These are phyloP conservation scores for Florisuga fusca DNA, from an alignment of 2,797 vertebrate species.

Conservation along the genomic window DNA sequence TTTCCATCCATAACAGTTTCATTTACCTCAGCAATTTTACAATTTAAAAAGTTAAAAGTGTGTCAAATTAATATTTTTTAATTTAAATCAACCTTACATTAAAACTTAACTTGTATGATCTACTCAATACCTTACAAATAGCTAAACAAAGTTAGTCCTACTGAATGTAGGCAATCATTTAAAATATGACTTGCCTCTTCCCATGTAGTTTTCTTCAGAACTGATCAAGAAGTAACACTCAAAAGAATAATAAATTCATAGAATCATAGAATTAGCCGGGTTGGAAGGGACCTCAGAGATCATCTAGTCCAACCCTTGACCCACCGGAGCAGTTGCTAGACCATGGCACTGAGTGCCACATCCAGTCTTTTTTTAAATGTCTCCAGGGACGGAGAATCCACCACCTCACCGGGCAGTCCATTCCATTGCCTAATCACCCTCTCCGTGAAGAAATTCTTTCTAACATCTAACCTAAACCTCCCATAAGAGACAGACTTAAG, in stretches of 20 bases:
- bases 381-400: no score
- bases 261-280: no score
- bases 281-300: no score
- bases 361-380: no score
- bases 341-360: no score
- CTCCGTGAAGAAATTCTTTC: no score
- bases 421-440: no score
- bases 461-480: no score
- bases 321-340: no score
- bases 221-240: neutral
- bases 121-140: neutral
- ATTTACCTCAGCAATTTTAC: neutral
- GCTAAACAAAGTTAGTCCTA: neutral
- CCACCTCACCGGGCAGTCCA: no score
- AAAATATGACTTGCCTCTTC: neutral
- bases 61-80: constrained; percentile 9
- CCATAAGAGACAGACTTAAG: no score
- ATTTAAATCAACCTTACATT: neutral
- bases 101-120: neutral
- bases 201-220: neutral
- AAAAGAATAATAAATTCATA: rapidly evolving
- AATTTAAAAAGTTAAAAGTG: neutral
- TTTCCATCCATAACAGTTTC: neutral
- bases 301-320: no score
- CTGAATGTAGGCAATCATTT: neutral